These are phyloP conservation scores for Rapana venosa DNA, from an alignment of 2,888 invertebrate species.

Conservation along the genomic window DNA sequence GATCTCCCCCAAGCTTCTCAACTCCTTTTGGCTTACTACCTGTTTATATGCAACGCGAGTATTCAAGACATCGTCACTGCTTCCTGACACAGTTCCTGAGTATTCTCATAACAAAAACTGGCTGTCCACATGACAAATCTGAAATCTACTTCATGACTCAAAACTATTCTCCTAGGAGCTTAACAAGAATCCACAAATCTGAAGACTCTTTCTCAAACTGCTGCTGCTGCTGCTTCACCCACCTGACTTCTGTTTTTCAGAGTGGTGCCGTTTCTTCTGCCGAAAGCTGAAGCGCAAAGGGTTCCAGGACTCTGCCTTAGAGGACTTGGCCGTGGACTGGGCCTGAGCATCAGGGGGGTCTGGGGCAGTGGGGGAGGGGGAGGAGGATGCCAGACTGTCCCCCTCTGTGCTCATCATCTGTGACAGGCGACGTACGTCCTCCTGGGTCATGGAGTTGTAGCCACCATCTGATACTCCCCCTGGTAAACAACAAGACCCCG, in stretches of 20 bases:
- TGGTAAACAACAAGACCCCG: conserved; percentile 49
- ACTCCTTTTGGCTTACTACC: no score
- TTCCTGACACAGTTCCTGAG: no score
- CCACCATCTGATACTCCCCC: conserved; percentile 80
- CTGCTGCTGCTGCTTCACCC: background rate
- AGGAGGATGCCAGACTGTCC: conserved; percentile 26
- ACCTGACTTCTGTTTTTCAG: conserved; percentile 49
- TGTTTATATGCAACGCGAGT: no score
- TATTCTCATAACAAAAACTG: no score
- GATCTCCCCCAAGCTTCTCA: no score
- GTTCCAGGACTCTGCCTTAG: conserved; percentile 59
- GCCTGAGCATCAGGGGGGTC: conserved; percentile 16
- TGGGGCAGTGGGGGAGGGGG: conserved; percentile 8
- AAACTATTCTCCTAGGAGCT: no score
- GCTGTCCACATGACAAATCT: no score
- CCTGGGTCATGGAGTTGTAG: conserved; percentile 80
- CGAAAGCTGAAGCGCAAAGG: conserved; percentile 61
- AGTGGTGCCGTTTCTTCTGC: conserved; percentile 48
- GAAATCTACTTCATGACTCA: no score
- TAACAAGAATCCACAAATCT: no score
- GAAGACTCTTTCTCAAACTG: no score
- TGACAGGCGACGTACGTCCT: conserved; percentile 74
- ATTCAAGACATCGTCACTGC: no score
- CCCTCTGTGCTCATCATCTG: conserved; percentile 53
- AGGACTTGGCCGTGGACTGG: conserved; percentile 43